Conservation (phyloP, 2,113 vertebrate genomes). For the Ammospiza nelsoni region DNA sequence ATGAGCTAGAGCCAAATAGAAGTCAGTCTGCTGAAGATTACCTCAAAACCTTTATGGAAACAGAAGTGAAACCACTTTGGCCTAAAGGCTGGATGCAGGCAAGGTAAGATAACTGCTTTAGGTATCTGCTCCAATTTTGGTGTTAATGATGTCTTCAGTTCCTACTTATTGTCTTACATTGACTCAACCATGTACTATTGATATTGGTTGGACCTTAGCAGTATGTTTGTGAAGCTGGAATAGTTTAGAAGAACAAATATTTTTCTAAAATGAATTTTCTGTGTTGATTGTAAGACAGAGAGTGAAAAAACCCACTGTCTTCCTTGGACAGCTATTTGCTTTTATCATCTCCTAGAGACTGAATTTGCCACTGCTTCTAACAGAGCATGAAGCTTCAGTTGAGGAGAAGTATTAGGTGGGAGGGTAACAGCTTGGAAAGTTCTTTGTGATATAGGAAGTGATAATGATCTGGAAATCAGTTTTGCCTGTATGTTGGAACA, state of each 20-base stretch:
- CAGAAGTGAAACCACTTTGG: constrained; percentile 96
- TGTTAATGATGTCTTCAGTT: neutral
- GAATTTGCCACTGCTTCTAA: neutral
- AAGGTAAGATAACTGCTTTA: constrained; percentile 76
- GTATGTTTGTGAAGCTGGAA: neutral
- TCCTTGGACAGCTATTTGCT: neutral
- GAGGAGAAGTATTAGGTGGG: neutral
- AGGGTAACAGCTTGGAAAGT: neutral
- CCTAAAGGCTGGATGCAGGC: constrained; percentile 99
- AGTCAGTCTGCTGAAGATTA: constrained; percentile 94
- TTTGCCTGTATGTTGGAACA: neutral
- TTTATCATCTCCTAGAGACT: neutral
- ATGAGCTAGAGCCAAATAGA: constrained; percentile 94
- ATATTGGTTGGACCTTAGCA: neutral
- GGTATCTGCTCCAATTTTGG: neutral
- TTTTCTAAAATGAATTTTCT: neutral
- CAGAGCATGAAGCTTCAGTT: neutral
- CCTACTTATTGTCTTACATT: neutral
- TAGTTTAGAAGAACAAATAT: neutral
- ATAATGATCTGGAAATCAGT: neutral
- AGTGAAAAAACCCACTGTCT: neutral
- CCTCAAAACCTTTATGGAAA: constrained; percentile 98
- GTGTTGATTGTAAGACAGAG: neutral
- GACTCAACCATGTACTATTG: neutral
- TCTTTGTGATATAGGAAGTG: neutral